Evolutionary conservation across 2,888 invertebrate genomes (phyloP), one percentile per base, ranked within the genome.

Genomic region (Leptogaster cylindrica): DNA sequence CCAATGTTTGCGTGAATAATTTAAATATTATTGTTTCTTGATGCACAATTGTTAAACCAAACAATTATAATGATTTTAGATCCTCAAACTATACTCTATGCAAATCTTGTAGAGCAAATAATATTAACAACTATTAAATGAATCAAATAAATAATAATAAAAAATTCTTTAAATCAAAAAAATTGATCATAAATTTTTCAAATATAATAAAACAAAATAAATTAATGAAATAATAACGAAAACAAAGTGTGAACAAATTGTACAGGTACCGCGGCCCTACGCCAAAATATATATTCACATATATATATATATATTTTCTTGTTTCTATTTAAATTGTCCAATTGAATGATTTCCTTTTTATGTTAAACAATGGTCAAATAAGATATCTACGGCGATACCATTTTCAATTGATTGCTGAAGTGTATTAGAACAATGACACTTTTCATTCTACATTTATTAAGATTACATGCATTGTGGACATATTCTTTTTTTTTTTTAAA

Each of bases 261-360:
- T 58, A 70, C 70, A 70, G 70, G 67, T 70, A 70, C 70, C 70
- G 70, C 70, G 70, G 67, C 67, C 70, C 52, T 33, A 28, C 61
- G 65, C 65, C 48, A 64, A 44, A 64, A 18, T 31, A 20, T 18
- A 36, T 36, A 36, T 18, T 63, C 16, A 74, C 73, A 75, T 77
- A 79, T 74, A 72, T 68, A 68, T 68, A 70, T 70, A 67, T 55
- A 64, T 64, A 68, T 70, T 70, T 68, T 61, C n/a, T n/a, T 25
- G 25, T 46, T 46, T 46, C 46, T 25, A 46, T 46, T 46, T 46
- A 25, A 46, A 46, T 6, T 46, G 23, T 46, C 25, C 23, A 10
- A 44, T 44, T 44, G 18, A 23, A 23, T 66, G 68, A 66, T 70
- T 72, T 46, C 70, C 71, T 68, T 36, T 58, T 58, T 58, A 58